These are phyloP conservation scores for Euleptes europaea DNA, from an alignment of 2,113 vertebrate genomes.

Conservation along the genomic window DNA sequence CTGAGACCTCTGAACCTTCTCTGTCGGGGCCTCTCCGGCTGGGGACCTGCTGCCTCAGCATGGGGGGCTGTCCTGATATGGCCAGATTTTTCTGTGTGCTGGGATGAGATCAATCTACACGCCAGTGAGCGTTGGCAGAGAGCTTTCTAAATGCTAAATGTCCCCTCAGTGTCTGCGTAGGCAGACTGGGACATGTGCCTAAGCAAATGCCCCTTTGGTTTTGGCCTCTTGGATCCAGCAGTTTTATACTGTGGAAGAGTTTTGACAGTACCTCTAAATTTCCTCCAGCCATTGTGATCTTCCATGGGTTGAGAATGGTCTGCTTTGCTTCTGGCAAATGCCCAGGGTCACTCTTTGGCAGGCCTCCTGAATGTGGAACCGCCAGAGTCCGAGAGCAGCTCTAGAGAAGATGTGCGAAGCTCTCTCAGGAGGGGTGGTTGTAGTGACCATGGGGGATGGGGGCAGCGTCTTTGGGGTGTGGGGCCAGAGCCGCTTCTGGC, in stretches of 20 bases:
- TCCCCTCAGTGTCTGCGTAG: background rate
- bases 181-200: background rate
- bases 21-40: background rate
- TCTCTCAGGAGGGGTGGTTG: too few species aligned
- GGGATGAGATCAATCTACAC: background rate
- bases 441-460: too few species aligned
- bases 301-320: background rate
- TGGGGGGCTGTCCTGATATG: background rate
- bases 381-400: too few species aligned
- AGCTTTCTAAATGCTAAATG: background rate
- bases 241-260: background rate
- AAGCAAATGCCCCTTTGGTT: background rate
- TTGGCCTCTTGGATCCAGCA: background rate
- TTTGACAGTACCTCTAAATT: background rate
- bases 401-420: too few species aligned
- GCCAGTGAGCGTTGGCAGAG: background rate
- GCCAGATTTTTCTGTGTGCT: too few species aligned
- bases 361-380: background rate
- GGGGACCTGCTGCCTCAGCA: background rate
- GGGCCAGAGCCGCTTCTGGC: too few species aligned
- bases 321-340: background rate
- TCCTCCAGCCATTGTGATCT: background rate
- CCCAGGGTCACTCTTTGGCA: background rate
- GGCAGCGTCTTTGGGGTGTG: too few species aligned
- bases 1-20: background rate